These are phyloP conservation scores for Heteronetta atricapilla DNA, from an alignment of 2,113 vertebrate species.

Conservation along the genomic window DNA sequence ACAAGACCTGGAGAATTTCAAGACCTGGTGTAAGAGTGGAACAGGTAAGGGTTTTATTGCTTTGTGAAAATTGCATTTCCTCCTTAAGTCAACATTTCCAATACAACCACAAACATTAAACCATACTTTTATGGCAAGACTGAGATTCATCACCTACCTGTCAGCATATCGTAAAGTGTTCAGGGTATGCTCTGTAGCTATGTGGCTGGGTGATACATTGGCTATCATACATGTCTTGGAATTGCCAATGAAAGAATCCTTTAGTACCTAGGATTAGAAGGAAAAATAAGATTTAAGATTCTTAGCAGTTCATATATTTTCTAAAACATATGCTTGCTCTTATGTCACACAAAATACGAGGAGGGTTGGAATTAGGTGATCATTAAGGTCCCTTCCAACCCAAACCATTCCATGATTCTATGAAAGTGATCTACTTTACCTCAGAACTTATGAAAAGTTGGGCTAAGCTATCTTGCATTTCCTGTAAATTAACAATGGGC, in stretches of 20 bases:
- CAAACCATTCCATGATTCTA: no score
- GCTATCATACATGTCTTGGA: slow-evolving; percentile 95
- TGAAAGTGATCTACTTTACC: background rate
- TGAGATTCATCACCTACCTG: slow-evolving; percentile 76
- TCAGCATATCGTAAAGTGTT: slow-evolving; percentile 94
- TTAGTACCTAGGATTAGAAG: slow-evolving; percentile 81
- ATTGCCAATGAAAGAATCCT: slow-evolving; percentile 92
- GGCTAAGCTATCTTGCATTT: background rate
- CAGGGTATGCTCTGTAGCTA: slow-evolving; percentile 89
- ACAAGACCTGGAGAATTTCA: background rate
- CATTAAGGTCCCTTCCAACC: no score
- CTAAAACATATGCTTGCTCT: background rate
- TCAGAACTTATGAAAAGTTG: background rate
- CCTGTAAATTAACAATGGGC: background rate
- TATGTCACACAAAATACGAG: background rate
- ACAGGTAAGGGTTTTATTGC: background rate
- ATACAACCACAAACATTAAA: background rate
- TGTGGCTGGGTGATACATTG: slow-evolving; percentile 88
- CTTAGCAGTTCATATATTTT: background rate
- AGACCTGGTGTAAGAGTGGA: background rate
- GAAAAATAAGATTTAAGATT: background rate
- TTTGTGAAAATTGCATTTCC: background rate
- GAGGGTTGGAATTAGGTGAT: no score
- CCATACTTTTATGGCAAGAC: background rate
- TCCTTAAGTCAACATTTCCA: background rate